phyloP scores from a whole-genome alignment of 2,797 vertebrate species.

The Fratercula arctica region DNA sequence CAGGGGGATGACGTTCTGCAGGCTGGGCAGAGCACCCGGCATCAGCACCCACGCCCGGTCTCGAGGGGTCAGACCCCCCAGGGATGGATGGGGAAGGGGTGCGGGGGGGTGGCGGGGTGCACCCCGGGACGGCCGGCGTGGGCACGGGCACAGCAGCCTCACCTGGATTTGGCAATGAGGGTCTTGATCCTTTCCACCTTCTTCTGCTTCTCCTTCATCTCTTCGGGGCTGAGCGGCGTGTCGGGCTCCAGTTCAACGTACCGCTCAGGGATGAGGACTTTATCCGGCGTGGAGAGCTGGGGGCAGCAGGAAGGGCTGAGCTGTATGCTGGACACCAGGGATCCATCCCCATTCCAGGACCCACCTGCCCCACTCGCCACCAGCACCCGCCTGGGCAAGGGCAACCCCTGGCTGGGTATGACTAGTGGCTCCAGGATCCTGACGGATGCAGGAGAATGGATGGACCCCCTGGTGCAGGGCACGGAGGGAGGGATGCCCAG shows the following conservation, averaged over 20 bases:
- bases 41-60: background rate
- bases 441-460: accelerated
- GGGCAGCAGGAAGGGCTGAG: background rate
- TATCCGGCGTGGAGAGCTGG: slow-evolving; percentile 87
- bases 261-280: slow-evolving; percentile 89
- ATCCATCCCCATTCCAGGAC: background rate
- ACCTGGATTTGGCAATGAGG: slow-evolving; percentile 97
- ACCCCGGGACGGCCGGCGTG: accelerated
- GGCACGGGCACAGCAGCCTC: background rate
- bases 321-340: accelerated
- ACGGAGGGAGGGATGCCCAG: accelerated
- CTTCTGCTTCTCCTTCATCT: slow-evolving; percentile 93
- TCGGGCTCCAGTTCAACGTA: slow-evolving; percentile 87
- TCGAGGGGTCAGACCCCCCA: accelerated
- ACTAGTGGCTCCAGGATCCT: background rate
- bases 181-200: slow-evolving; percentile 96
- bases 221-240: slow-evolving; percentile 88
- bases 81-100: background rate
- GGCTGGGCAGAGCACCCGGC: slow-evolving; percentile 62
- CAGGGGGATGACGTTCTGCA: slow-evolving; percentile 92
- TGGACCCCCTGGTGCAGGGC: accelerated
- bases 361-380: background rate
- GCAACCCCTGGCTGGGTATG: background rate
- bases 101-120: accelerated
- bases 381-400: accelerated